A percentile compares a stretch with the other conserved stretches of the same genome.
These are phyloP conservation scores for Rhamnusium bicolor DNA, from an alignment of 2,888 invertebrate genomes.

Conservation along the genomic window DNA sequence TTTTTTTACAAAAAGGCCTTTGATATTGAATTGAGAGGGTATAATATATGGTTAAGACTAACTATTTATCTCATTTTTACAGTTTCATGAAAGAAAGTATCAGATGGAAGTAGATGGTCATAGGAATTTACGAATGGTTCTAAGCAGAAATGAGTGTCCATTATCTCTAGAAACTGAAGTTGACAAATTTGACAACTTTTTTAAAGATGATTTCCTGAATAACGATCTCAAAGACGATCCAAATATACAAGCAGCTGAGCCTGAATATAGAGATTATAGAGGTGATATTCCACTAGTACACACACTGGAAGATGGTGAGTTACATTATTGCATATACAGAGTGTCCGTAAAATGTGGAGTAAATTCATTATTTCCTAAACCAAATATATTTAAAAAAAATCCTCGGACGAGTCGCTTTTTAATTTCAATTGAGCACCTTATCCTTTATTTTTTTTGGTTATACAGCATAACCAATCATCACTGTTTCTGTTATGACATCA, in stretches of 20 bases:
- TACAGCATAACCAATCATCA: no score
- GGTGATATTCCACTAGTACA: constrained; percentile 80
- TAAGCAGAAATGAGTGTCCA: constrained; percentile 73
- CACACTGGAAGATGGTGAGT: constrained; percentile 74
- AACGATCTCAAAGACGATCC: constrained; percentile 63
- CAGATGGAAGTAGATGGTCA: constrained; percentile 74
- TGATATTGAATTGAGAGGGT: no score
- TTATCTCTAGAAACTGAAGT: constrained; percentile 66
- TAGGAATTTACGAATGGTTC: constrained; percentile 71
- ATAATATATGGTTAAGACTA: no score
- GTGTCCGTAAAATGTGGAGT: no score
- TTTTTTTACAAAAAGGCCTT: no score
- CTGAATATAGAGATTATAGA: constrained; percentile 64
- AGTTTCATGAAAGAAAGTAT: constrained; percentile 78
- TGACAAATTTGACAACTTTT: constrained; percentile 62
- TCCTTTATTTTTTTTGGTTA: no score
- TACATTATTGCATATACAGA: no score
- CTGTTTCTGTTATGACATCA: no score
- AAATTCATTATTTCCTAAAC: no score
- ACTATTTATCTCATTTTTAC: constrained; percentile 42
- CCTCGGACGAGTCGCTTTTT: no score
- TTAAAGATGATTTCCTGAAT: constrained; percentile 53
- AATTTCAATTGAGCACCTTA: no score
- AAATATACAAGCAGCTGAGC: constrained; percentile 70
- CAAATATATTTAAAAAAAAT: no score